Percentiles rank a stretch among this genome's conserved stretches.
phyloP scores from a whole-genome alignment of 2,888 invertebrate species.

The Meiosimyza decipiens region DNA sequence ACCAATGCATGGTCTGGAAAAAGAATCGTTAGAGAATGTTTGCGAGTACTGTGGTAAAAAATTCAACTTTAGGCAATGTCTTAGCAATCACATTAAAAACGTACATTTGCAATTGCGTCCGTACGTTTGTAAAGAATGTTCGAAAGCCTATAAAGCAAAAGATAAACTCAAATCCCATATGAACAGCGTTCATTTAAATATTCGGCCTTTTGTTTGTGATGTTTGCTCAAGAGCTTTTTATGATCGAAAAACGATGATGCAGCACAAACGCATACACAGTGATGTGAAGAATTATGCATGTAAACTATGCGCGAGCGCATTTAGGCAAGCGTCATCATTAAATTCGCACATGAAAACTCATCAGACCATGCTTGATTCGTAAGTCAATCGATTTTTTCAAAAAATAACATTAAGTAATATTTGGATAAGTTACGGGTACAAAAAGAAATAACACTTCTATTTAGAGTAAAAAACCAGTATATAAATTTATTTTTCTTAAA shows the following conservation, averaged over 20 bases:
- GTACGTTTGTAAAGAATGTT: slow-evolving; percentile 4
- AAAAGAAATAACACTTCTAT: too few relatives aligned
- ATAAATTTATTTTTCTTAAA: too few relatives aligned
- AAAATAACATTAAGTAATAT: too few relatives aligned
- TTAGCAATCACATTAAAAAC: slow-evolving; percentile 5
- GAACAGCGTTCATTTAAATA: slow-evolving; percentile 8
- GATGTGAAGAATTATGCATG: slow-evolving; percentile 22
- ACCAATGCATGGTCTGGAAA: neutral
- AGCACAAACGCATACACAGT: slow-evolving; percentile 21
- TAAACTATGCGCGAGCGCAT: slow-evolving; percentile 14
- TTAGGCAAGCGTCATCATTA: slow-evolving; percentile 16
- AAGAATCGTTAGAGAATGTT: neutral
- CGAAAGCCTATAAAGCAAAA: slow-evolving; percentile 4
- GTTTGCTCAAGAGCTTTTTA: slow-evolving; percentile 20
- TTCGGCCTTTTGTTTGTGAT: slow-evolving; percentile 13
- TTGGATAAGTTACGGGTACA: too few relatives aligned
- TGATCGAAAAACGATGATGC: slow-evolving; percentile 25
- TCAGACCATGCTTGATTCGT: neutral
- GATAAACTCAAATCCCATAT: slow-evolving; percentile 14
- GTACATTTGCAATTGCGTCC: slow-evolving; percentile 24
- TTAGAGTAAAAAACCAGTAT: too few relatives aligned
- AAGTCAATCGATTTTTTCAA: neutral
- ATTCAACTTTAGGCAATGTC: neutral
- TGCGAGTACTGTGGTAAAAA: slow-evolving; percentile 20
- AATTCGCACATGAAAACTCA: slow-evolving; percentile 23